These are phyloP conservation scores for Atherinomorus stipes DNA, from an alignment of 2,113 vertebrate genomes.

Conservation along the genomic window DNA sequence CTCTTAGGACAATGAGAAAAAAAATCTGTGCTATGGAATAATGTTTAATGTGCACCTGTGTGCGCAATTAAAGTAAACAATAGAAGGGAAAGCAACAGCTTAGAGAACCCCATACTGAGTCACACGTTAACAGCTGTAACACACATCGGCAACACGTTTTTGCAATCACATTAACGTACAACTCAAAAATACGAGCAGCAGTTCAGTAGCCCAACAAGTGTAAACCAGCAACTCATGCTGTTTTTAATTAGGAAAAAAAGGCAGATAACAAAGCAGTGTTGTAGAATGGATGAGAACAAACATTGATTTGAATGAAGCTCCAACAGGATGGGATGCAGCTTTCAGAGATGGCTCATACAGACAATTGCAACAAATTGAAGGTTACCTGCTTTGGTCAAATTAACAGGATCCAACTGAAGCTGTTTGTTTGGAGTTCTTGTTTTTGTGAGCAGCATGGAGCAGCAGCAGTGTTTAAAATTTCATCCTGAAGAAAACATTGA, in stretches of 20 bases:
- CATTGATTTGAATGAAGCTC: neutral
- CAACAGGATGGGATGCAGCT: neutral
- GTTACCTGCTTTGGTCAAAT: conserved; percentile 1
- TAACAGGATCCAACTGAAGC: neutral
- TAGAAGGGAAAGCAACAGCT: conserved; percentile 27
- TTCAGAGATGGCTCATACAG: neutral
- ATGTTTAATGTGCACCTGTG: conserved; percentile 19
- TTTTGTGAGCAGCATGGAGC: too few species aligned
- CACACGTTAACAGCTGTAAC: neutral
- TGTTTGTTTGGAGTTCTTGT: neutral
- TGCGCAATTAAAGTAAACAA: conserved; percentile 34
- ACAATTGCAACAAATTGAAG: neutral
- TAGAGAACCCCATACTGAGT: conserved; percentile 23
- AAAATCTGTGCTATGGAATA: neutral
- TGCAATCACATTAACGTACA: neutral
- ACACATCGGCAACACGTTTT: neutral
- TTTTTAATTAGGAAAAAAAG: conserved; percentile 12
- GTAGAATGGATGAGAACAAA: neutral
- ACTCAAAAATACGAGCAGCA: neutral
- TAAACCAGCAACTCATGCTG: neutral
- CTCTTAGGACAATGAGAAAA: neutral
- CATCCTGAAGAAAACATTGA: conserved; percentile 2
- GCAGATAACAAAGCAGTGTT: neutral
- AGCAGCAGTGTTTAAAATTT: neutral
- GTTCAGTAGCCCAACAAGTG: neutral